Base-by-base conservation (phyloP, 2,888 invertebrate species). In the Cephus sareptanus region DNA sequence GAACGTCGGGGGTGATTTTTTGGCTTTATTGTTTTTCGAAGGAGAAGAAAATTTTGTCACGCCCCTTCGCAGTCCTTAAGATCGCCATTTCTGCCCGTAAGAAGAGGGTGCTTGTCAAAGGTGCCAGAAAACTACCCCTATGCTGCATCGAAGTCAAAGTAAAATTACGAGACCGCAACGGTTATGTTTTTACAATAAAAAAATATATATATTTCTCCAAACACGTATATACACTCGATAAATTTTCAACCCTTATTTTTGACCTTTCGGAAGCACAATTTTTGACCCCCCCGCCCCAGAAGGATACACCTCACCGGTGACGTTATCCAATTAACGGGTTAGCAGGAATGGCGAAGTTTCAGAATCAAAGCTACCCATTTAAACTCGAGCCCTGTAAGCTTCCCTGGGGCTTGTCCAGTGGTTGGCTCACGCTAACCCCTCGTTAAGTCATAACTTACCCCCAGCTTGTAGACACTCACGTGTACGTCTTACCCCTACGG, bases 401-500 rank as follows among this genome's bases (percentile, higher is more conserved):
- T 89, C 84, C 87, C 84, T 79, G 77, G 78, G 84, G 86, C 87
- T 85, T 87, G 88, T 86, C 86, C 87, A 85, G 85, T 84, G 83
- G 83, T 81, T 79, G 74, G 84, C 88, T 87, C 91, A 91, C 91
- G 91, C 91, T 86, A 91, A 90, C 88, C 88, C 88, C 91, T 91
- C 91, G 91, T 91, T 91, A 91, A 91, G 90, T 89, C 90, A 90
- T 91, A 91, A 91, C 89, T 91, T 90, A 90, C 88, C 87, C 88
- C 88, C 87, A 80, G 81, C 83, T 71, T 83, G 77, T 79, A 78
- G 75, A 76, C 79, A 78, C 81, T 78, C 82, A 81, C 83, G 78
- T 80, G 80, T 79, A 75, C 75, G 79, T 69, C 78, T 75, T 76
- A 34, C 40, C 79, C 73, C 77, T 56, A 56, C 74, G 37, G 68